Base-by-base conservation (phyloP, 1,140 invertebrate genomes). In the Apocrypta bakeri region DNA sequence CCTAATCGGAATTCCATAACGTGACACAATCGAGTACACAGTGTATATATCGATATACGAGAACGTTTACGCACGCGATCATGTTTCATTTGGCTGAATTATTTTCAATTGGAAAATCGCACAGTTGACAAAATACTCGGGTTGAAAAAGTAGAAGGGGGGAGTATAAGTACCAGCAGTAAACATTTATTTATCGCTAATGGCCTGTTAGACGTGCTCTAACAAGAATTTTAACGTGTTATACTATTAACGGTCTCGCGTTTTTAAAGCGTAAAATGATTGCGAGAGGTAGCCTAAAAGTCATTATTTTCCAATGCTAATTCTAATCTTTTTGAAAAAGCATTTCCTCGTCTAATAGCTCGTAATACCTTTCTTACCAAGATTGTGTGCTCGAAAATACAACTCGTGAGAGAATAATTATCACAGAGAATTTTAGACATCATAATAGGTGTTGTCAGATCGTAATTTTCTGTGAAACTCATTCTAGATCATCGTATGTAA, bases 1-100 rank as follows among this genome's bases (percentile, higher is more conserved):
- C 61, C 61, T 56, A 68, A 83, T 78, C 68, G 72, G 29, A 74
- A 83, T 79, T 79, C 82, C 76, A 37, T 68, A 79, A 79, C 8
- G 71, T 69, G 74, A 79, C 40, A 79, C 82, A 75, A 75, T 83
- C 73, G 40, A 61, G 25, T 24, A n/a, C 25, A 7, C 17, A 61
- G 14, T 24, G 27, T 31, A 3, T 27, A 21, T 33, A 14, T 17
- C 24, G 11, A 56, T 56, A 24, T n/a, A 56, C n/a, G 48, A 56
- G 48, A 56, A 56, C 48, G 17, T 56, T 56, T n/a, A 21, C 48
- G 48, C 48, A 56, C 21, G 48, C 48, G 48, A 3, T 17, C 42
- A 17, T 21, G 1, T 7, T 56, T 21, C 48, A 17, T 3, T 17
- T 4, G 14, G 48, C 21, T 56, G 17, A 9, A 56, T 56, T 56